A percentile compares a stretch with the other conserved stretches of the same genome.
phyloP scores from a whole-genome alignment of 2,113 vertebrate species.

The Cryptomyrus ogoouensis region DNA sequence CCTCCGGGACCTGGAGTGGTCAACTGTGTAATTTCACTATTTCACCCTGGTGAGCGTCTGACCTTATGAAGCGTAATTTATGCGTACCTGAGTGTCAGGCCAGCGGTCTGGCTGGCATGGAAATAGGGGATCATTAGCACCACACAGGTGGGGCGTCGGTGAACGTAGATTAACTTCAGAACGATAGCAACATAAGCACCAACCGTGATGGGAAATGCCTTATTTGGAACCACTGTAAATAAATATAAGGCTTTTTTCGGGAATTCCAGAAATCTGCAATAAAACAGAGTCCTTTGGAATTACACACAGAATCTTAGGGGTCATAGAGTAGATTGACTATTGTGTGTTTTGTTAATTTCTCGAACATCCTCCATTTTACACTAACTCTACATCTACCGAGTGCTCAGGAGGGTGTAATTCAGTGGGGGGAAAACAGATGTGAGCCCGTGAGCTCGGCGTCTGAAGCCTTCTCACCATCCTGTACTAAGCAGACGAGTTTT shows the following conservation, averaged over 20 bases:
- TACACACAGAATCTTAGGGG: background rate
- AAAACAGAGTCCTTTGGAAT: background rate
- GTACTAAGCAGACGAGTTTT: background rate
- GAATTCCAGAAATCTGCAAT: background rate
- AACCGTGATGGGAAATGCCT: background rate
- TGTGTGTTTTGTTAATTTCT: background rate
- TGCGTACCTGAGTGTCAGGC: background rate
- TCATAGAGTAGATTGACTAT: background rate
- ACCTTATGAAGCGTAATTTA: conserved; percentile 11
- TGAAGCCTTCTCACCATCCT: background rate
- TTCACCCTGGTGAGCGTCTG: conserved; percentile 2
- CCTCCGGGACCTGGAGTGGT: background rate
- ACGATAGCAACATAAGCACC: background rate
- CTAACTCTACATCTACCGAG: background rate
- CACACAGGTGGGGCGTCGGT: background rate
- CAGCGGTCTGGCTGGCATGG: background rate
- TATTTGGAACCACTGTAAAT: background rate
- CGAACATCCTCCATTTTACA: background rate
- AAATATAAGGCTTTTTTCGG: background rate
- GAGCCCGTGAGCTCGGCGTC: too few relatives aligned
- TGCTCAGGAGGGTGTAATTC: background rate
- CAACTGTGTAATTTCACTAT: conserved; percentile 10
- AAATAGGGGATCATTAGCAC: background rate
- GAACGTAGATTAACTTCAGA: background rate
- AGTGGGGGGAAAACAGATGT: background rate